phyloP scores from a whole-genome alignment of 2,113 vertebrate genomes.

The Bubo scandiacus region DNA sequence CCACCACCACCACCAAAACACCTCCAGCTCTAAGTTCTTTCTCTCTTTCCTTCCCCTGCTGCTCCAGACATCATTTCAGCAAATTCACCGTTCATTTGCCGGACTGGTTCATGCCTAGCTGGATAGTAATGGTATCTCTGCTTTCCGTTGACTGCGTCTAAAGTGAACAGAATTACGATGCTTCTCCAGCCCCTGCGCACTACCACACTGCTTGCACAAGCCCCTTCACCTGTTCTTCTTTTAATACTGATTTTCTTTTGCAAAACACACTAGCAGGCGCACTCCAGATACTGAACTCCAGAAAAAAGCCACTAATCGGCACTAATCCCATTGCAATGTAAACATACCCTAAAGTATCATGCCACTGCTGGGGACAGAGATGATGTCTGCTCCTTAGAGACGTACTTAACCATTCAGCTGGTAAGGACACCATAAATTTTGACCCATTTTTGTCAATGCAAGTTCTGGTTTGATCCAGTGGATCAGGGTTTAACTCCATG shows the following conservation, averaged over 20 bases:
- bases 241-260: not conserved
- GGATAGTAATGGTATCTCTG: rapidly evolving
- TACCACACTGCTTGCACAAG: not conserved
- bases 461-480: not conserved
- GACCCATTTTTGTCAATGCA: not conserved
- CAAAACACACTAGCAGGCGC: not conserved
- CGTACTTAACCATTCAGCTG: not conserved
- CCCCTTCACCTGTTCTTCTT: not conserved
- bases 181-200: not conserved
- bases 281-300: not conserved
- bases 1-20: rapidly evolving
- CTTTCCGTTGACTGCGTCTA: rapidly evolving
- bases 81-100: rapidly evolving
- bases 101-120: rapidly evolving
- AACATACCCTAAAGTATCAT: not conserved
- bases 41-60: not conserved
- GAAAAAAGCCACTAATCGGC: not conserved
- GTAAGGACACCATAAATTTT: not conserved
- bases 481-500: not conserved
- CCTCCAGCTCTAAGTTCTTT: not conserved
- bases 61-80: not conserved
- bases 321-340: not conserved
- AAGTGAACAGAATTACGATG: not conserved
- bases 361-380: not conserved
- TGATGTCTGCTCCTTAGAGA: not conserved